phyloP scores from a whole-genome alignment of 2,888 invertebrate species.

The Mesorhabditis belari region DNA sequence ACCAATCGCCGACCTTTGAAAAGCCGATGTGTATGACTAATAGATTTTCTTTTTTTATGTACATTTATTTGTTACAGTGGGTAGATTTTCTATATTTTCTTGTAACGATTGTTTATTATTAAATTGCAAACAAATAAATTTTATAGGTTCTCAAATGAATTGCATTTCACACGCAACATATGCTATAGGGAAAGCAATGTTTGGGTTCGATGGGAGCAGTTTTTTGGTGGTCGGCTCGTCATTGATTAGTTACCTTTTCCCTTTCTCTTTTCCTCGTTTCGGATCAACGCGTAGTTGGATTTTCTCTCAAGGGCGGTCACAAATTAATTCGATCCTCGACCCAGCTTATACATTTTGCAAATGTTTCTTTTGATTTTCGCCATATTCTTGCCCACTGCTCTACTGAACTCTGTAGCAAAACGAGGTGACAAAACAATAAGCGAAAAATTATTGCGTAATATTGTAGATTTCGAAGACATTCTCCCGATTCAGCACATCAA shows the following conservation, averaged over 20 bases:
- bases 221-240: neutral
- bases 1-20: slow-evolving; percentile 28
- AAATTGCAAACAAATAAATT: too few species aligned
- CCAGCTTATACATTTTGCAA: too few species aligned
- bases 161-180: too few species aligned
- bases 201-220: too few species aligned
- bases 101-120: neutral
- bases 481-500: neutral
- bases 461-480: neutral
- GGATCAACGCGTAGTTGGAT: neutral
- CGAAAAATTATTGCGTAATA: too few species aligned
- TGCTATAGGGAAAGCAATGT: too few species aligned
- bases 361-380: too few species aligned
- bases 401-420: too few species aligned
- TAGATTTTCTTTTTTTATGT: neutral
- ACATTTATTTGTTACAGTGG: neutral
- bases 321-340: neutral
- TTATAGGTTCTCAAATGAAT: too few species aligned
- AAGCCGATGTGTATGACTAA: slow-evolving; percentile 1
- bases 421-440: too few species aligned
- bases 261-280: neutral
- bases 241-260: neutral
- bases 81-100: neutral
- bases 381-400: too few species aligned
- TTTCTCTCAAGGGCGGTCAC: neutral